phyloP scores from a whole-genome alignment of 2,797 vertebrate genomes.

The Myioborus miniatus region DNA sequence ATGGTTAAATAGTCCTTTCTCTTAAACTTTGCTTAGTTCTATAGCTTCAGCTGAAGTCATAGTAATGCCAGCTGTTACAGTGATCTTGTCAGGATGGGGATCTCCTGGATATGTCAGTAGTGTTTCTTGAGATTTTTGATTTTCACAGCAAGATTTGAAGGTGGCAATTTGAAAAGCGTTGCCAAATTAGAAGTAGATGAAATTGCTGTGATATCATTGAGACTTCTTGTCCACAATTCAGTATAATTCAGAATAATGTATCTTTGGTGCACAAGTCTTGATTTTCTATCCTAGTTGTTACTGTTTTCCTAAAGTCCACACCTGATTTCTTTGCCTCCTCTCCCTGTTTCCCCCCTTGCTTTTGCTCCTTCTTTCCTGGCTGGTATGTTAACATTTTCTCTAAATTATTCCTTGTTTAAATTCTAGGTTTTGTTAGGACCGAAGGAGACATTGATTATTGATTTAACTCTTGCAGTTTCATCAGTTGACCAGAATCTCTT shows the following conservation, averaged over 20 bases:
- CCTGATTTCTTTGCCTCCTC: neutral
- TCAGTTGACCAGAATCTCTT: neutral
- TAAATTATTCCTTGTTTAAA: neutral
- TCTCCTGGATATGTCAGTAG: fast-evolving
- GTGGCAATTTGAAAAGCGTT: neutral
- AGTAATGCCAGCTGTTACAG: neutral
- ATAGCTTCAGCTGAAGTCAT: neutral
- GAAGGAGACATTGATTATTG: neutral
- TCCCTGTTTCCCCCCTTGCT: neutral
- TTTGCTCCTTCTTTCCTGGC: neutral
- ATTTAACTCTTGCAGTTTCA: neutral
- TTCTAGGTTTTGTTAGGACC: neutral
- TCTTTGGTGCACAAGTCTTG: neutral
- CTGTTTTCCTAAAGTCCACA: neutral
- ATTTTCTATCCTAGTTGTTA: neutral
- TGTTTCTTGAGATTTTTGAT: neutral
- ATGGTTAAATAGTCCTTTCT: neutral
- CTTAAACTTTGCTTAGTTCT: neutral
- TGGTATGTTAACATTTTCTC: neutral
- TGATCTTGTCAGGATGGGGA: neutral
- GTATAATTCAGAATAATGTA: neutral
- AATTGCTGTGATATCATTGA: neutral
- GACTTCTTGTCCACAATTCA: neutral
- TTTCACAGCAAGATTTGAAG: neutral
- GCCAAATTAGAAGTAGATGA: neutral